phyloP scores from a whole-genome alignment of 2,113 vertebrate species.

The Gopherus flavomarginatus region DNA sequence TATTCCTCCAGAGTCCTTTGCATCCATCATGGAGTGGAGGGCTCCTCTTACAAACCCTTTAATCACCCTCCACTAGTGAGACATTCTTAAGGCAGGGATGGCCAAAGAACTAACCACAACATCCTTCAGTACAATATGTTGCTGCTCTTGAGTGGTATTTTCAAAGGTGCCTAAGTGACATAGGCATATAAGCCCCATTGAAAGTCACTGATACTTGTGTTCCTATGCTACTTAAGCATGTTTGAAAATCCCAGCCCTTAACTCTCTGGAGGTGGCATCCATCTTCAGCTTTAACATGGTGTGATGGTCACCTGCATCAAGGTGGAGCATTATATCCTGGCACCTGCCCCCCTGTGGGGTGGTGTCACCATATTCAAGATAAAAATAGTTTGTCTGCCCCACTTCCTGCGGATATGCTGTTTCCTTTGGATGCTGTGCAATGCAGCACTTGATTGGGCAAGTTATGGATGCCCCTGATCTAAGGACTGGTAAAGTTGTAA shows the following conservation, averaged over 20 bases:
- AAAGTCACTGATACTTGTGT: slow-evolving; percentile 23
- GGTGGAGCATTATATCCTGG: not conserved
- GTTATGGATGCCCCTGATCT: not conserved
- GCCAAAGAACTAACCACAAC: not conserved
- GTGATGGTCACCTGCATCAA: slow-evolving; percentile 51
- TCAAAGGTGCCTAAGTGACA: slow-evolving; percentile 17
- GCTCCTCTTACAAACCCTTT: not conserved
- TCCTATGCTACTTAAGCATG: not conserved
- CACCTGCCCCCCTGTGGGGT: slow-evolving; percentile 42
- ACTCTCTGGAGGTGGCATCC: not conserved
- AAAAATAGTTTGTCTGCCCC: slow-evolving; percentile 5
- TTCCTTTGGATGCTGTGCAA: not conserved
- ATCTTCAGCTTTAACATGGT: slow-evolving; percentile 14
- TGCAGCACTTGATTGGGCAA: not conserved
- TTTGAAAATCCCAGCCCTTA: slow-evolving; percentile 29
- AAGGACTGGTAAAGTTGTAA: not conserved
- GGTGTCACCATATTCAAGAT: not conserved
- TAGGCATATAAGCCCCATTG: not conserved
- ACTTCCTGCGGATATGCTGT: not conserved
- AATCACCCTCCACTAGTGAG: not conserved
- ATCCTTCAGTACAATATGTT: not conserved
- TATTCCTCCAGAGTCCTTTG: not conserved
- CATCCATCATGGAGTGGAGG: not conserved
- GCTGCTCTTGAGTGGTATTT: not conserved
- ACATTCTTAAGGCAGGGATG: slow-evolving; percentile 15